Evolutionary conservation across 1,140 invertebrate genomes (phyloP).

Genomic region (Caenorhabditis briggsae): DNA sequence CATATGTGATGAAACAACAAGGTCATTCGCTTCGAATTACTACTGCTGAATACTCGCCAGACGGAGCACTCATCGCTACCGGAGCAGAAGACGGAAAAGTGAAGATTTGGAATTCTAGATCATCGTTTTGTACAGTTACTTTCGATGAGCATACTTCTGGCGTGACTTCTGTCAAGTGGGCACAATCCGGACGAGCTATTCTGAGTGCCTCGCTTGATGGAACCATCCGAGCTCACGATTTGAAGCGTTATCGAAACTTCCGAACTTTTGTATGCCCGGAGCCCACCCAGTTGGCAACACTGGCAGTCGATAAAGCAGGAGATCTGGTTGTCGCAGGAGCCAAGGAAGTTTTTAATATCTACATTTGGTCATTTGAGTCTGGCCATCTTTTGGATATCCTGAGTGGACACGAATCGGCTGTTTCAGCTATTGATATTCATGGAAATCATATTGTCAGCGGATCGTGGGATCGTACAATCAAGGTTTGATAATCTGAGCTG

Average conservation of each 20-base stretch:
- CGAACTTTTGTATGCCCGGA: slow-evolving; percentile 91
- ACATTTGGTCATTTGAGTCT: slow-evolving; percentile 92
- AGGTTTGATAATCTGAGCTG: slow-evolving; percentile 46
- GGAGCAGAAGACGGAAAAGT: slow-evolving; percentile 94
- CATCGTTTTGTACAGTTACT: slow-evolving; percentile 93
- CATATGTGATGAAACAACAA: slow-evolving; percentile 97
- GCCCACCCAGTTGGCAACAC: slow-evolving; percentile 91
- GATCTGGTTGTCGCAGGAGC: slow-evolving; percentile 93
- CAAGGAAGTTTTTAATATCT: slow-evolving; percentile 81
- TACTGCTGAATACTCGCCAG: slow-evolving; percentile 85
- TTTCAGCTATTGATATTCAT: slow-evolving; percentile 86
- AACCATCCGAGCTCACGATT: slow-evolving; percentile 93
- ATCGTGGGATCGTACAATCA: slow-evolving; percentile 93
- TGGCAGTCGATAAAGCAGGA: slow-evolving; percentile 88
- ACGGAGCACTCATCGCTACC: slow-evolving; percentile 90
- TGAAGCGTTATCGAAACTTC: slow-evolving; percentile 94
- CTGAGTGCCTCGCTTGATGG: slow-evolving; percentile 92
- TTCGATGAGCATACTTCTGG: slow-evolving; percentile 90
- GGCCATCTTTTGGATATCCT: slow-evolving; percentile 90
- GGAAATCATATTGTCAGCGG: slow-evolving; percentile 85
- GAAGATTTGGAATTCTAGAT: slow-evolving; percentile 92
- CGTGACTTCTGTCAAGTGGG: slow-evolving; percentile 87
- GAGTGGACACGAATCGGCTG: slow-evolving; percentile 91
- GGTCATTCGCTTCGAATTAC: slow-evolving; percentile 82
- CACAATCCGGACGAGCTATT: slow-evolving; percentile 90